Evolutionary conservation across 1,140 invertebrate species (phyloP), one percentile per base, ranked within the genome.

Genomic region (Magallana angulata): DNA sequence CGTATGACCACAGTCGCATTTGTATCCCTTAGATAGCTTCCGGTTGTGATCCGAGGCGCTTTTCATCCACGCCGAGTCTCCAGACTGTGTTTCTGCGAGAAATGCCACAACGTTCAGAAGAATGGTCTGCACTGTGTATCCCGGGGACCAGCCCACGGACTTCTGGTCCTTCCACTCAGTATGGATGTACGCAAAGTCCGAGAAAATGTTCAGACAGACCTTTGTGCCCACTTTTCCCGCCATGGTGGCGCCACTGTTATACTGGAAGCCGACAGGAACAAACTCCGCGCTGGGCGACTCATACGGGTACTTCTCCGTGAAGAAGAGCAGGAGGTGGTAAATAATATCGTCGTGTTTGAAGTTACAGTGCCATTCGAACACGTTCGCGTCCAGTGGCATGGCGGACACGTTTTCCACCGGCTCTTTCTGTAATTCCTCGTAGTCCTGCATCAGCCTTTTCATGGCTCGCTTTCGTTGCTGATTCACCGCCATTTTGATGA

Each of bases 331-430:
- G 0, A 93, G 89, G 64, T 93, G 93, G 76, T 91, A 93, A 6
- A 93, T 92, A 59, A 91, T 90, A 9, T 92, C 92, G 48, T 93
- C 92, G 71, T 91, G 91, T 81, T 89, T 86, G 81, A 93, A 93
- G 83, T 93, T 93, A 76, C 93, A 93, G 83, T 93, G 93, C 93
- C 93, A 93, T 84, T 93, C 93, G 30, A 93, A 92, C 85, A 93
- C 91, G 86, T 93, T 89, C 2, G 88, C 85, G 16, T 93, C 93
- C 18, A 93, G 68, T 0, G 93, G 93, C 12, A 84, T 85, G 0
- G 93, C 93, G 0, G 92, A 93, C 56, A 93, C 93, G 81, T 93
- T 93, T 30, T 89, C 89, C 18, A 92, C 93, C 0, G 92, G 92
- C 62, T 90, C 88, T 76, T 89, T 88, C 8, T 90, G 71, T 14